Evolutionary conservation across 2,797 vertebrate genomes (phyloP), one percentile per base, ranked within the genome.

Genomic region (Siniperca scherzeri): DNA sequence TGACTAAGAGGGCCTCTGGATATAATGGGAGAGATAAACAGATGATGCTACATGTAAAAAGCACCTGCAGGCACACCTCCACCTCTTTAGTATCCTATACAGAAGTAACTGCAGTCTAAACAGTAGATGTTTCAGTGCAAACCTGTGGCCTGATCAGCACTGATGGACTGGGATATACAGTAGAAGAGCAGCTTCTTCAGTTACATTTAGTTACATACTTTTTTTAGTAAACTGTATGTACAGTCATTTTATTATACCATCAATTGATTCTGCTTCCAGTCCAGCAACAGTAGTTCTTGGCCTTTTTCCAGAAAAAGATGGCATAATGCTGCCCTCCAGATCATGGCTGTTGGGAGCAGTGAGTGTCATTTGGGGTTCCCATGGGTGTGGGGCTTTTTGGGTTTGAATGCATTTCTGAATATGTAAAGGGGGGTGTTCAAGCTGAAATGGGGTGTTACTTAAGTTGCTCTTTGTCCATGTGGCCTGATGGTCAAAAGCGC

Each of bases 1-100:
- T 36, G 81, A 81, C 60, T 61, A n/a, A 21, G 53, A 74, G 36
- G 64, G 76, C 73, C 84, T 80, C 25, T 80, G 81, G 80, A 78
- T 50, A 0, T 27, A 19, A 7, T 19, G 50, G 27, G 19, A 55
- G 16, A 17, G 56, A 82, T 71, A 70, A 73, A 53, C 38, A 78
- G 80, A 80, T 42, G 66, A 61, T 12, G 14, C 61, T 7, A 62
- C 52, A 57, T 6, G 22, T 44, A 52, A 4, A 77, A 67, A 70
- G 30, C 67, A 81, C 53, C 80, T 40, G 38, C 65, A 56, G 56
- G 36, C 71, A 38, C 70, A 59, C 30, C 38, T 83, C 40, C 17
- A 27, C 72, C 44, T 77, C 36, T 70, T 38, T 36, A 10, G 14
- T 40, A 13, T 50, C 33, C 46, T 17, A 16, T 36, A 12, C 6